phyloP scores from a whole-genome alignment of 2,888 invertebrate genomes.

The Cheilosia urbana region DNA sequence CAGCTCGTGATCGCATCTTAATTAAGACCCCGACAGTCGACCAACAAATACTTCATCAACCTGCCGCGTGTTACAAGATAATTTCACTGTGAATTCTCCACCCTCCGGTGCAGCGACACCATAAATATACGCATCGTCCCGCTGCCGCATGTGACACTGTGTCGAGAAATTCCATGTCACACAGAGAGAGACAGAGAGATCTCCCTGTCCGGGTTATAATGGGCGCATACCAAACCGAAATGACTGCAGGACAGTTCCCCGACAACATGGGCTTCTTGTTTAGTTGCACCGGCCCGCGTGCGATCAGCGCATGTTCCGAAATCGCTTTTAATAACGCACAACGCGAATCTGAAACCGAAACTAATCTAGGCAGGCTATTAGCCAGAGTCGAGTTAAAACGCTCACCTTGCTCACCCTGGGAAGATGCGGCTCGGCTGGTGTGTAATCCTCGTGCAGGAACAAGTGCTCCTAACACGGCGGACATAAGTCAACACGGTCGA shows the following conservation, averaged over 20 bases:
- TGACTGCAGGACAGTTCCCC: slow-evolving; percentile 41
- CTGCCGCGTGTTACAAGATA: slow-evolving; percentile 53
- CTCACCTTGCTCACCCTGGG: slow-evolving; percentile 45
- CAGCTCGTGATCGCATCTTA: slow-evolving; percentile 52
- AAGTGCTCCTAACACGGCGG: slow-evolving; percentile 72
- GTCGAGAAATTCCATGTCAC: slow-evolving; percentile 48
- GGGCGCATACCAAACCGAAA: slow-evolving; percentile 49
- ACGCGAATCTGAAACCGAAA: slow-evolving; percentile 33
- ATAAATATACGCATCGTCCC: slow-evolving; percentile 46
- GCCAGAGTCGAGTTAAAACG: slow-evolving; percentile 35
- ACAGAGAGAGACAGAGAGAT: slow-evolving; percentile 5
- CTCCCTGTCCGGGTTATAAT: slow-evolving; percentile 43
- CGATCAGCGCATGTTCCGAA: slow-evolving; percentile 50
- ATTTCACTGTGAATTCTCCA: slow-evolving; percentile 21
- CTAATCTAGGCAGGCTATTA: slow-evolving; percentile 59
- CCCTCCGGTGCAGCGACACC: slow-evolving; percentile 10
- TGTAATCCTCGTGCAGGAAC: slow-evolving; percentile 70
- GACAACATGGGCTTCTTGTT: slow-evolving; percentile 59
- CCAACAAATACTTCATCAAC: slow-evolving; percentile 59
- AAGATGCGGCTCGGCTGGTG: slow-evolving; percentile 24
- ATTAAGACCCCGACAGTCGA: slow-evolving; percentile 44
- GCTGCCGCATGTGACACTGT: slow-evolving; percentile 51
- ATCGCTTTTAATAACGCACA: slow-evolving; percentile 68
- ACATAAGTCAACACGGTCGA: slow-evolving; percentile 73
- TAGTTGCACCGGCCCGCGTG: background rate